Base-by-base conservation (phyloP, 1,140 invertebrate genomes). In the Vollenhovia emeryi region DNA sequence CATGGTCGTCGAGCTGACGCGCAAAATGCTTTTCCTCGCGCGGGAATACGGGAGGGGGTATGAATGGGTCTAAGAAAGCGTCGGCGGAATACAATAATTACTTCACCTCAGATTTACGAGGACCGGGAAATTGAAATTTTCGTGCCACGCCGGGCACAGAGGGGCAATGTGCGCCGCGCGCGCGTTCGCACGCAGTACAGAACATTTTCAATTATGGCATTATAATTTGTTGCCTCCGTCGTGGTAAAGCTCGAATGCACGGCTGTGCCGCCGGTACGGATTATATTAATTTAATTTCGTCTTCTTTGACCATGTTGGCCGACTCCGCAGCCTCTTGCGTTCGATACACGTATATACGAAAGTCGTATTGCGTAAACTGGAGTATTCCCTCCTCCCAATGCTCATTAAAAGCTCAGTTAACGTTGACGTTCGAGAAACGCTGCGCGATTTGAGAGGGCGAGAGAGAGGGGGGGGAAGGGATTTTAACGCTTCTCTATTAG, bases 131-230 rank as follows among this genome's bases (percentile, higher is more conserved):
- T 94, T 94, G 93, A 94, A 94, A 94, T 94, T 94, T 94, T 92
- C 91, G 92, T 92, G 91, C 90, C 91, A 91, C 85, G 82, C 79
- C 82, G 68, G 76, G 86, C 80, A 80, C 79, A 69, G 68, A 68
- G 52, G 59, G 66, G 86, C 68, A 74, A 55, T 78, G 66, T 73
- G 74, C 64, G 64, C 57, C 66, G 60, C 84, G 62, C 79, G 59
- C 86, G 76, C 85, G 60, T 86, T 66, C 79, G 59, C 86, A 80
- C 85, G 84, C 88, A 89, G 84, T 91, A 90, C 90, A 92, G 91
- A 94, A 93, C 93, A 93, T 94, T 94, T 94, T 94, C 93, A 94
- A 94, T 94, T 94, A 94, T 92, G 92, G 92, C 91, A 93, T 93
- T 94, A 94, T 94, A 94, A 94, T 94, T 94, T 93, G 93, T 93